Evolutionary conservation across 1,140 invertebrate genomes (phyloP).

Genomic region (Drosophila subobscura): DNA sequence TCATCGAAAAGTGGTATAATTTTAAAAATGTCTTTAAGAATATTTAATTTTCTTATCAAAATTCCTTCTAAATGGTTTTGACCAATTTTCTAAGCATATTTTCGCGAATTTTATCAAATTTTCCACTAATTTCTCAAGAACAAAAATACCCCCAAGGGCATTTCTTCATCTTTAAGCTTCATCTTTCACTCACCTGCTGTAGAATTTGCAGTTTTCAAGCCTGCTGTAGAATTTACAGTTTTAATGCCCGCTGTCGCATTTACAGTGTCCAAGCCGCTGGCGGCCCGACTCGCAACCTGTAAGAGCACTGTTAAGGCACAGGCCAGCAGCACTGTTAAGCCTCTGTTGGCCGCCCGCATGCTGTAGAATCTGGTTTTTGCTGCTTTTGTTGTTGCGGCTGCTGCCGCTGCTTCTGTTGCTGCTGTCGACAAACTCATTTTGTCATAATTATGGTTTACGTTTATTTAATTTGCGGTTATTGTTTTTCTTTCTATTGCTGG

Average conservation of each 20-base stretch:
- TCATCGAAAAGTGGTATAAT: too few relatives aligned
- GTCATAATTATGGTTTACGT: slow-evolving; percentile 71
- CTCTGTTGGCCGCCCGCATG: slow-evolving; percentile 41
- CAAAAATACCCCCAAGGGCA: background rate
- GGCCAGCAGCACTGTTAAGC: slow-evolving; percentile 50
- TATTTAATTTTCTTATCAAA: too few relatives aligned
- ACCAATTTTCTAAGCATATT: too few relatives aligned
- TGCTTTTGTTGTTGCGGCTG: slow-evolving; percentile 15
- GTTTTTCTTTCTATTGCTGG: slow-evolving; percentile 41
- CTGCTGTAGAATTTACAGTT: slow-evolving; percentile 18
- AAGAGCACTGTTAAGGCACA: slow-evolving; percentile 22
- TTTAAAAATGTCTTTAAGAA: too few relatives aligned
- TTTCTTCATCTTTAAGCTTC: too few relatives aligned
- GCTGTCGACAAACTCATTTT: slow-evolving; percentile 55
- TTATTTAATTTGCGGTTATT: slow-evolving; percentile 65
- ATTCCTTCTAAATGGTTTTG: too few relatives aligned
- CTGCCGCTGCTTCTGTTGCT: slow-evolving; percentile 20
- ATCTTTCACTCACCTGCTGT: slow-evolving; percentile 27
- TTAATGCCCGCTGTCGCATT: slow-evolving; percentile 5
- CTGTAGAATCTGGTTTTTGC: background rate
- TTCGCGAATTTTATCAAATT: too few relatives aligned
- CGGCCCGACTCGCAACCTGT: slow-evolving; percentile 11
- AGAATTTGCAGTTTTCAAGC: slow-evolving; percentile 22
- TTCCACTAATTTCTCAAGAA: too few relatives aligned
- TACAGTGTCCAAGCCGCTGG: slow-evolving; percentile 15